Evolutionary conservation across 2,113 vertebrate genomes (phyloP).

Genomic region (Sardina pilchardus): DNA sequence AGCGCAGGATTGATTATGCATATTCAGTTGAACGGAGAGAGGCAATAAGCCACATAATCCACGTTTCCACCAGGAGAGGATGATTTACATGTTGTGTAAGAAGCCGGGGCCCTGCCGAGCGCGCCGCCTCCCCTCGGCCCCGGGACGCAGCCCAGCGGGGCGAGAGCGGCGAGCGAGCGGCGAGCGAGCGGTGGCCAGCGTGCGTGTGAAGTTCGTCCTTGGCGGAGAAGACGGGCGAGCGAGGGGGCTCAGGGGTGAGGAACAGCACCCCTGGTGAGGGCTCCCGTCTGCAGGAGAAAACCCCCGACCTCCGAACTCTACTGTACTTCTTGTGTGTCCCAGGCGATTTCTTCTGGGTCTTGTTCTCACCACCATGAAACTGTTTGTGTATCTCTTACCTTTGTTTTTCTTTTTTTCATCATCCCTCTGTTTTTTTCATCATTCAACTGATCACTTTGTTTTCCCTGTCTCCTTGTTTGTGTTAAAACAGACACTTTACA

Average conservation of each 20-base stretch:
- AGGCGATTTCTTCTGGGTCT: slow-evolving; percentile 17
- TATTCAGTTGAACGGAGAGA: slow-evolving; percentile 61
- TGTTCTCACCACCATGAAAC: slow-evolving; percentile 25
- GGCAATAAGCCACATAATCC: slow-evolving; percentile 60
- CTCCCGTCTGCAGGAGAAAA: not conserved
- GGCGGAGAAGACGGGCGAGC: not conserved
- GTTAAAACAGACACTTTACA: not conserved
- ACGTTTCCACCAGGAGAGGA: slow-evolving; percentile 47
- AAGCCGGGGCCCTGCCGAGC: slow-evolving; percentile 17
- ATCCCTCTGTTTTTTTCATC: not conserved
- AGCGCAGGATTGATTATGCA: slow-evolving; percentile 64
- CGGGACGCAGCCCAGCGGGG: not conserved
- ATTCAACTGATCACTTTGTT: slow-evolving; percentile 7
- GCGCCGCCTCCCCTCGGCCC: not conserved
- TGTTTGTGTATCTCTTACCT: slow-evolving; percentile 29
- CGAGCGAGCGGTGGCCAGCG: not conserved
- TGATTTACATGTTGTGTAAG: slow-evolving; percentile 55
- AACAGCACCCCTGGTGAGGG: slow-evolving; percentile 16
- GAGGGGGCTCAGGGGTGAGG: not conserved
- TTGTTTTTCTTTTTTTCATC: slow-evolving; percentile 13
- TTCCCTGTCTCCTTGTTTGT: not conserved
- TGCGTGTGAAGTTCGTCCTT: slow-evolving; percentile 4
- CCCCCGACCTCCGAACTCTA: not conserved
- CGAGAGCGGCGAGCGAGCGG: not conserved
- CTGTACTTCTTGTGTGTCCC: not conserved